Conservation (phyloP, 2,113 vertebrate species). For the Trinectes maculatus region DNA sequence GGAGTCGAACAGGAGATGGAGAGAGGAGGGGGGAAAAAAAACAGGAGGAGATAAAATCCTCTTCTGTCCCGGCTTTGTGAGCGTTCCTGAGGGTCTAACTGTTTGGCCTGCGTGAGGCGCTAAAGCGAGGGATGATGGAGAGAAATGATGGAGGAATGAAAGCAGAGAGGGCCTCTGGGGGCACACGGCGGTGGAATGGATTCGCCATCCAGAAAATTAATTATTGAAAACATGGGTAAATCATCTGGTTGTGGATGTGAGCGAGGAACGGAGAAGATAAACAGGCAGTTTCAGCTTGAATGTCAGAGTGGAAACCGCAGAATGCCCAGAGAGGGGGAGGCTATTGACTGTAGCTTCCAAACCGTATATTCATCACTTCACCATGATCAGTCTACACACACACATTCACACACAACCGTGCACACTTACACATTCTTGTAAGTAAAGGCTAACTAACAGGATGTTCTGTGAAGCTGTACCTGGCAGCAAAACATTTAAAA, state of each 20-base stretch:
- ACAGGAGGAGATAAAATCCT: conserved; percentile 52
- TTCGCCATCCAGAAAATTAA: conserved; percentile 73
- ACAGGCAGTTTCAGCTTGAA: conserved; percentile 53
- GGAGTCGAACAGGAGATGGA: conserved; percentile 20
- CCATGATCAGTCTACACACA: conserved; percentile 21
- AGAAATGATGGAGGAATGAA: conserved; percentile 66
- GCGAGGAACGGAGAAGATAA: conserved; percentile 64
- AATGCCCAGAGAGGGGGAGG: conserved; percentile 40
- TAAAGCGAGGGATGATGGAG: conserved; percentile 48
- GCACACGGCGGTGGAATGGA: conserved; percentile 45
- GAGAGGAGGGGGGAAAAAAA: conserved; percentile 39
- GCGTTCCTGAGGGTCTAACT: conserved; percentile 41
- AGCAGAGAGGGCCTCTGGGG: conserved; percentile 58
- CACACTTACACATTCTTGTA: conserved; percentile 19
- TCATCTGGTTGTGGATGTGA: conserved; percentile 70
- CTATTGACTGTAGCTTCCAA: conserved; percentile 46
- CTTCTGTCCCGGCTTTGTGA: conserved; percentile 32
- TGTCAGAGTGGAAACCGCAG: conserved; percentile 53
- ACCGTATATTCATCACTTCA: conserved; percentile 60
- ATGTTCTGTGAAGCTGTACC: conserved; percentile 41
- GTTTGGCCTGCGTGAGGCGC: conserved; percentile 52
- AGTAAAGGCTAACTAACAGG: conserved; percentile 23
- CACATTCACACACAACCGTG: background rate
- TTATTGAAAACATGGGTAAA: conserved; percentile 73
- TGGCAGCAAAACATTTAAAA: conserved; percentile 53